phyloP scores from a whole-genome alignment of 2,888 invertebrate species.

The Pseudococcus jackbeardsleyi region DNA sequence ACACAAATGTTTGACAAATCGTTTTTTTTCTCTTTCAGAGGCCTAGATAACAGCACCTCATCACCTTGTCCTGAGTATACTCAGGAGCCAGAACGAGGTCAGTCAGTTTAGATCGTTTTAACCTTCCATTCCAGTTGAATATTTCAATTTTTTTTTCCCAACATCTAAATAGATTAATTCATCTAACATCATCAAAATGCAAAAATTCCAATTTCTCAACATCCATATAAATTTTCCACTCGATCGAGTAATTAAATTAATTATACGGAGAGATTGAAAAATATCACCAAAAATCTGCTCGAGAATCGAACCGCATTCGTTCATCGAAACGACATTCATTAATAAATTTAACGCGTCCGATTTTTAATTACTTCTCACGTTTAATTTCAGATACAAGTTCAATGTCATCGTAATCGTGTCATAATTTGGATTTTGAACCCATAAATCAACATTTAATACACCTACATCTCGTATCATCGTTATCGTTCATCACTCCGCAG shows the following conservation, averaged over 20 bases:
- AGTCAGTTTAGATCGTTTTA: neutral
- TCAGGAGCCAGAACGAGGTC: neutral
- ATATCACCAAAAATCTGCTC: neutral
- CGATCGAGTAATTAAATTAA: too few species aligned
- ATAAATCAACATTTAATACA: slow-evolving; percentile 38
- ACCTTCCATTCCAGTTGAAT: neutral
- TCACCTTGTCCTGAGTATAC: neutral
- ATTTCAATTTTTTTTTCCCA: neutral
- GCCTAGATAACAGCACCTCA: neutral
- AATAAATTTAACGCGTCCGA: neutral
- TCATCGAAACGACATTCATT: neutral
- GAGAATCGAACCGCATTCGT: neutral
- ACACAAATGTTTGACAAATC: neutral
- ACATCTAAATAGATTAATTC: neutral
- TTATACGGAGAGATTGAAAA: too few species aligned
- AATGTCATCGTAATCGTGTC: neutral
- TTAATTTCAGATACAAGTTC: slow-evolving; percentile 7
- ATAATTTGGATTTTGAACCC: neutral
- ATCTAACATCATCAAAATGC: neutral
- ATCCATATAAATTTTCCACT: too few species aligned
- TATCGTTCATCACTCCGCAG: neutral
- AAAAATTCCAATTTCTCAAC: neutral
- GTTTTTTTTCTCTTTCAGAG: neutral
- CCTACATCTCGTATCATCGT: neutral
- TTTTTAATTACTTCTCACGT: neutral